These are phyloP conservation scores for Margaritifera margaritifera DNA, from an alignment of 2,888 invertebrate genomes.

Conservation along the genomic window DNA sequence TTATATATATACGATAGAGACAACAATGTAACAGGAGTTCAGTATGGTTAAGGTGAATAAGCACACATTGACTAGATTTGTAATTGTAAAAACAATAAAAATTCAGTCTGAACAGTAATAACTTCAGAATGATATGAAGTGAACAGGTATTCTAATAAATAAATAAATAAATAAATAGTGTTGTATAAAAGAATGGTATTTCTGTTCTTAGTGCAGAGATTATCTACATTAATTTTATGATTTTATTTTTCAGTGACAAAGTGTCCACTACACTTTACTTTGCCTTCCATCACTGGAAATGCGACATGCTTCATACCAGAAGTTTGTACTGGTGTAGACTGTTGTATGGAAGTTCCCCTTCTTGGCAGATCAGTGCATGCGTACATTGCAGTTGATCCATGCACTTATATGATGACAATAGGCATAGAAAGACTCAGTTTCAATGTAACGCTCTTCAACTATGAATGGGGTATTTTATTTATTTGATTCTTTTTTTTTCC, in stretches of 20 bases:
- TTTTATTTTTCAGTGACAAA: slow-evolving; percentile 9
- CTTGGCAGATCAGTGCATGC: slow-evolving; percentile 13
- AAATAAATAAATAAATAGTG: too few relatives aligned
- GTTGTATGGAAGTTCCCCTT: slow-evolving; percentile 27
- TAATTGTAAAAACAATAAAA: too few relatives aligned
- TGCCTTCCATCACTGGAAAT: slow-evolving; percentile 11
- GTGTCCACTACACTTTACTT: slow-evolving; percentile 10
- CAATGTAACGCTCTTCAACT: slow-evolving; percentile 15
- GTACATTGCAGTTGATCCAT: slow-evolving; percentile 14
- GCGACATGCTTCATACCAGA: slow-evolving; percentile 29
- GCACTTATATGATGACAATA: slow-evolving; percentile 15
- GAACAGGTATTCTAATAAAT: too few relatives aligned
- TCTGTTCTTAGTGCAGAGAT: neutral
- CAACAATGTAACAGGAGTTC: too few relatives aligned
- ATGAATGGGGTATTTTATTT: slow-evolving; percentile 15
- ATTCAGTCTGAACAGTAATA: too few relatives aligned
- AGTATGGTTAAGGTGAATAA: too few relatives aligned
- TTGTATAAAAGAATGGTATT: neutral
- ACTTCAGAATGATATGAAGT: too few relatives aligned
- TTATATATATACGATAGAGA: too few relatives aligned
- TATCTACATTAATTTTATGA: neutral
- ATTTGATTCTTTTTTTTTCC: too few relatives aligned
- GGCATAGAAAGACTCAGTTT: slow-evolving; percentile 27
- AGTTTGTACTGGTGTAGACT: slow-evolving; percentile 26
- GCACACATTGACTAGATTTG: too few relatives aligned